These are phyloP conservation scores for Acanthis flammea DNA, from an alignment of 2,797 vertebrate species.

Conservation along the genomic window DNA sequence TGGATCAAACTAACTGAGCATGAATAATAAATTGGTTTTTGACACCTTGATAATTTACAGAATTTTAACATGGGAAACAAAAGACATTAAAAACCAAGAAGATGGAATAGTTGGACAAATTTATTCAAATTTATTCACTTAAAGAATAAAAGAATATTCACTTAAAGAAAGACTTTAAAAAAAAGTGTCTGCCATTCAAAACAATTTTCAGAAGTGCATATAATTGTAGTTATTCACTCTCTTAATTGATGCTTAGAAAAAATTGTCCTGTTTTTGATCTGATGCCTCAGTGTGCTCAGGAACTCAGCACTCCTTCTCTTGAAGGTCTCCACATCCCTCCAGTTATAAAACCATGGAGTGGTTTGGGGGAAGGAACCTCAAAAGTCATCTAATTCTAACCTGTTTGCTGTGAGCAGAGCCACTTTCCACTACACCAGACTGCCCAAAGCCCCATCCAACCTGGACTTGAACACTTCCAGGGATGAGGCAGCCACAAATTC, in stretches of 20 bases:
- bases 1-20: not conserved
- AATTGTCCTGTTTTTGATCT: not conserved
- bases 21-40: not conserved
- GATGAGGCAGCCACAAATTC: not conserved
- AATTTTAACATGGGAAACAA: not conserved
- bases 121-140: not conserved
- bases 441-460: not conserved
- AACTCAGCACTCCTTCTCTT: not conserved
- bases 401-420: not conserved
- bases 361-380: not conserved
- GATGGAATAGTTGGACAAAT: not conserved
- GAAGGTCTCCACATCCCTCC: not conserved
- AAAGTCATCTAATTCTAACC: not conserved
- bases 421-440: not conserved
- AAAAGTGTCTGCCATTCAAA: not conserved
- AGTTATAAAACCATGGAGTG: not conserved
- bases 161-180: not conserved
- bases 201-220: not conserved
- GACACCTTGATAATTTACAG: not conserved
- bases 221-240: not conserved
- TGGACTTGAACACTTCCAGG: not conserved
- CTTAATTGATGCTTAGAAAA: not conserved
- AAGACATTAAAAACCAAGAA: not conserved
- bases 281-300: rapidly evolving
- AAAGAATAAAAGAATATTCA: too few species aligned